These are phyloP conservation scores for Riparia riparia DNA, from an alignment of 2,113 vertebrate genomes.

Conservation along the genomic window DNA sequence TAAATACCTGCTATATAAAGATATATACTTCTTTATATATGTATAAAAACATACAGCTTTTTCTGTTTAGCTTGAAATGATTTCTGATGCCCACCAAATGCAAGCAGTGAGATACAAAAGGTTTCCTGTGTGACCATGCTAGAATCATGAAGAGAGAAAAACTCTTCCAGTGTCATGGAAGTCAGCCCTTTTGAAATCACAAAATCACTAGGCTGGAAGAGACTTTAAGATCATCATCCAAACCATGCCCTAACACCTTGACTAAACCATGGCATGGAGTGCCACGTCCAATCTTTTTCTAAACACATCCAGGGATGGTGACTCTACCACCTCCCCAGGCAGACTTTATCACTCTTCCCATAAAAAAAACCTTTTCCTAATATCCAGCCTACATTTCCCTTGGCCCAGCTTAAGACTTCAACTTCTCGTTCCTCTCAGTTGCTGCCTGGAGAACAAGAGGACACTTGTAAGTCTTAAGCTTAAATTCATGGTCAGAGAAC, in stretches of 20 bases:
- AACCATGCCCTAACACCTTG: not conserved
- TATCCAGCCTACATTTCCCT: not conserved
- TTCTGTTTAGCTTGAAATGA: not conserved
- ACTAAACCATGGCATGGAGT: not conserved
- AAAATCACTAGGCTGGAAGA: not conserved
- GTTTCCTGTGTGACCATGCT: not conserved
- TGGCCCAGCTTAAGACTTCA: no score
- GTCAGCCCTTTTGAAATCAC: not conserved
- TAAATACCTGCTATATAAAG: not conserved
- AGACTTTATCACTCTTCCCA: not conserved
- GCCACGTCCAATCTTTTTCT: not conserved
- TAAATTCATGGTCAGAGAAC: not conserved
- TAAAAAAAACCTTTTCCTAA: not conserved
- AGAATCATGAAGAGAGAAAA: not conserved
- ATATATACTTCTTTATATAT: no score
- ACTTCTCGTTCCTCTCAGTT: not conserved
- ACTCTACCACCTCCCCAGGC: not conserved
- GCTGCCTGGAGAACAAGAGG: not conserved
- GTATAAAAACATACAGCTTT: rapidly evolving
- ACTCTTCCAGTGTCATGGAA: not conserved
- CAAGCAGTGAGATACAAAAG: not conserved
- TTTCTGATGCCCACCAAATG: not conserved
- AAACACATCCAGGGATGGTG: not conserved
- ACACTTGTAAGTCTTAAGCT: not conserved
- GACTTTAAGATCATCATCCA: not conserved